Base-by-base conservation (phyloP, 2,888 invertebrate genomes). In the Spilarctia lutea region DNA sequence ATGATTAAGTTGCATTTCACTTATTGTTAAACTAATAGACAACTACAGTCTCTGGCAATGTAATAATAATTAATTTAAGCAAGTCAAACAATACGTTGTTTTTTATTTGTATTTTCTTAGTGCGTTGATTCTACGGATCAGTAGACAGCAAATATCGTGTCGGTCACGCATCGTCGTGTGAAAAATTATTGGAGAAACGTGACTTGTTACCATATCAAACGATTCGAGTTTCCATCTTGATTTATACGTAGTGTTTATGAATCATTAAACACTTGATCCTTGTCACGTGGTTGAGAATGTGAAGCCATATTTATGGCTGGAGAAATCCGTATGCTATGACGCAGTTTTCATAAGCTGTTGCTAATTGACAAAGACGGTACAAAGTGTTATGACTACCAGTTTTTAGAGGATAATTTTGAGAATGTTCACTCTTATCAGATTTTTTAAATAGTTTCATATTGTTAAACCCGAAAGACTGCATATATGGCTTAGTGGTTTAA, bases 151-250 rank as follows among this genome's bases (percentile, higher is more conserved):
- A 30, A 68, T 0, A 69, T 70, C 70, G 69, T 69, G 18, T 70
- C 56, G 66, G 20, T 56, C 3, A 16, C 74, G 74, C 52, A 27
- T 71, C 71, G 71, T 60, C 27, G 11, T 60, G 18, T 52, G 3
- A 65, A 66, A 75, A 67, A 39, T 16, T 66, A 71, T 52, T 73
- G 35, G 66, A 67, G 73, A 79, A 68, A 78, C 80, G 78, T 82
- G 83, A 83, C 90, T 76, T 75, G 88, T 87, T 89, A 77, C 91
- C 89, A 84, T 92, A 86, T 87, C 84, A 74, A 81, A 85, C 74
- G 56, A 76, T 85, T 82, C 85, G 74, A 84, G 89, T 90, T 89
- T 90, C 87, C 86, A 89, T 88, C 83, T 78, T 81, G 80, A 82
- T 83, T 83, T 83, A 81, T 85, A 83, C 82, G 83, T 84, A 81